Conservation (phyloP, 1,140 invertebrate species). For the Carposina sasakii region DNA sequence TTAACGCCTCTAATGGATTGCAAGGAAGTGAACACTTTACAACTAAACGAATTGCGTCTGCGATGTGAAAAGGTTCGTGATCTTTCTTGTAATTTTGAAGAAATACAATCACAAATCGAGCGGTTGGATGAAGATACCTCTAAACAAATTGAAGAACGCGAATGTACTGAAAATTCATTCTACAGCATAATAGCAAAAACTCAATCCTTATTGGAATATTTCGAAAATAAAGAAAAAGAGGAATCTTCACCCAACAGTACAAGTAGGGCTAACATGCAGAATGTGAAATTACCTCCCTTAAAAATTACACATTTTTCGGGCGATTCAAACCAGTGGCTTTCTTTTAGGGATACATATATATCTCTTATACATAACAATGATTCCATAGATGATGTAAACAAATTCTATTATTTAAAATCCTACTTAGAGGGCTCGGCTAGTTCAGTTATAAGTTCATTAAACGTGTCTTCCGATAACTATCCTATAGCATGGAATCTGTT, state of each 20-base stretch:
- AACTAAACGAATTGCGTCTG: neutral
- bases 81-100: neutral
- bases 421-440: conserved; percentile 1
- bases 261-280: neutral
- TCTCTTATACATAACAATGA: conserved; percentile 5
- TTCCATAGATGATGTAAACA: neutral
- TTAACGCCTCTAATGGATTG: neutral
- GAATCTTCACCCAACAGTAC: neutral
- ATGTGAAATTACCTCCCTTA: neutral
- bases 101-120: conserved; percentile 3
- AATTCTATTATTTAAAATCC: conserved; percentile 2
- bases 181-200: neutral
- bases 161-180: conserved; percentile 5
- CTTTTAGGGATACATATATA: neutral
- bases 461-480: neutral
- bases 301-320: conserved; percentile 1
- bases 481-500: neutral
- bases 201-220: neutral
- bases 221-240: neutral
- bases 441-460: neutral
- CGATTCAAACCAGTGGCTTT: conserved; percentile 1
- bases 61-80: neutral
- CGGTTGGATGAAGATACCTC: neutral
- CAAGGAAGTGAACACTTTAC: neutral
- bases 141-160: neutral